Base-by-base conservation (phyloP, 2,113 vertebrate genomes). In the Carollia perspicillata region DNA sequence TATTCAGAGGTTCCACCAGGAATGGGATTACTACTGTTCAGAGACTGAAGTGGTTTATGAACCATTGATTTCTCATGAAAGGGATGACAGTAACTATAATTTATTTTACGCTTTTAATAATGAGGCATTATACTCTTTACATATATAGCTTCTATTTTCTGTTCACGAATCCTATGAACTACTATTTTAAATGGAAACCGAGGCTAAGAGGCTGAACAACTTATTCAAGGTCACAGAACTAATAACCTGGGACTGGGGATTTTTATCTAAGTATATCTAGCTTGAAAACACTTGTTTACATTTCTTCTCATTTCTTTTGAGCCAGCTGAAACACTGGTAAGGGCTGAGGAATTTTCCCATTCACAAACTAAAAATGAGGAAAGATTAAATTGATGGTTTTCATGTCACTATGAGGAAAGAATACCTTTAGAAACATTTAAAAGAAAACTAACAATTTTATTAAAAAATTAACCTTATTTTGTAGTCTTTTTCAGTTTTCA, bases 291-390 rank as follows among this genome's bases (percentile, higher is more conserved):
- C 14, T 89, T 60, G 2, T 35, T 95, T 77, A 49, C 8, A 60
- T 26, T 68, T 96, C 44, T 10, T 95, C 23, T 81, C 17, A 47
- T 75, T 84, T 97, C 94, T 75, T 81, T 86, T 90, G n/a, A 92
- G 68, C 7, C 65, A 80, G 60, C 23, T 42, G 53, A 88, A 95
- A 92, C 16, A 6, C 51, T 17, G 3, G 2, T 23, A 5, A 92
- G 33, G 23, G 30, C 30, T 63, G 5, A 69, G 68, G 18, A 94
- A n/a, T 42, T 51, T 85, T 68, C 20, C 5, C 22, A 92, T 60
- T 94, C 37, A 90, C 28, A 90, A 75, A 42, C 10, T 81, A 33
- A 85, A 94, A 93, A 23, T 65, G 33, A 77, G 6, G 4, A 78
- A 79, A 94, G 17, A 93, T 26, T 42, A 44, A 71, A 75, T 40